A percentile compares a stretch with the other conserved stretches of the same genome.
phyloP scores from a whole-genome alignment of 2,113 vertebrate species.

The Dolichallabes microphthalmus region DNA sequence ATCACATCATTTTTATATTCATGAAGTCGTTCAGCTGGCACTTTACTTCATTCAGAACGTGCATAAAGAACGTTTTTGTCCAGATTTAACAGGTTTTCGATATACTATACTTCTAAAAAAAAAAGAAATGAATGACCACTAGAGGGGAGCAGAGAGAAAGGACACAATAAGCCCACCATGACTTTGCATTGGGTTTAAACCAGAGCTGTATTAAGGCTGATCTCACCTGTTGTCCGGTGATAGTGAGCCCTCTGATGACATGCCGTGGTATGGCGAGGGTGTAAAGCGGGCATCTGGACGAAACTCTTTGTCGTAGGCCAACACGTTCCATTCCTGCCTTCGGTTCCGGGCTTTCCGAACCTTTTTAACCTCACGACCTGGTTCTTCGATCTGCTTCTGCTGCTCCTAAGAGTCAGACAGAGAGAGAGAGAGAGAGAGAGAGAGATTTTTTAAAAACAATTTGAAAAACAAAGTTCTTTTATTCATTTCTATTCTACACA shows the following conservation, averaged over 20 bases:
- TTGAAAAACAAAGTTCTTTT: neutral
- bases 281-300: constrained; percentile 86
- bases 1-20: neutral
- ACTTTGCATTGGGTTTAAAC: neutral
- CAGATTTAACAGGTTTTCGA: neutral
- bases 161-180: neutral
- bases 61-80: neutral
- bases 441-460: neutral
- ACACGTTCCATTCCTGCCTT: constrained; percentile 90
- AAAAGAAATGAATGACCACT: constrained; percentile 6
- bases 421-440: constrained; percentile 21
- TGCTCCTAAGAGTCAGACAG: constrained; percentile 76
- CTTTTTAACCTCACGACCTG: constrained; percentile 89
- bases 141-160: constrained; percentile 63
- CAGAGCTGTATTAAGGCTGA: neutral
- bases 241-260: constrained; percentile 89
- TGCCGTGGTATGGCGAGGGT: constrained; percentile 88
- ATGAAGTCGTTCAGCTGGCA: neutral
- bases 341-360: constrained; percentile 90
- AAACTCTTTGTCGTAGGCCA: constrained; percentile 93
- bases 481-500: constrained; percentile 9
- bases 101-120: neutral
- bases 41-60: too few species aligned
- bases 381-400: constrained; percentile 85
- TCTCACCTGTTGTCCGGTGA: constrained; percentile 87